Evolutionary conservation across 2,888 invertebrate genomes (phyloP).

Genomic region (Nemapogon koenigi): DNA sequence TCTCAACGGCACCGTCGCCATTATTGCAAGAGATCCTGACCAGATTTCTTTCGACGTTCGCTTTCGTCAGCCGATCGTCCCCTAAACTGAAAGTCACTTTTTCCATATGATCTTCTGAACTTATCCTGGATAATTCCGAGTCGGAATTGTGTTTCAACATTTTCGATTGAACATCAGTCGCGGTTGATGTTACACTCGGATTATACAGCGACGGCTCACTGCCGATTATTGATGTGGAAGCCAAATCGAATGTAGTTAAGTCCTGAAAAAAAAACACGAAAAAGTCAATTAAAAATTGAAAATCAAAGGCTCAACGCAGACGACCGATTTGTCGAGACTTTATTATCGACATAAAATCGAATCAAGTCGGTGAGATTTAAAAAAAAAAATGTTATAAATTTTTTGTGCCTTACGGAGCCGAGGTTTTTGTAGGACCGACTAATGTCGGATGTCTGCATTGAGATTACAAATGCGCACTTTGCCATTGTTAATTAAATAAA

Average conservation of each 20-base stretch:
- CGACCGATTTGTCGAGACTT: too few species aligned
- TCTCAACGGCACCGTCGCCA: constrained; percentile 34
- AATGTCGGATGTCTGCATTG: too few species aligned
- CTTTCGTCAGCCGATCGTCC: constrained; percentile 25
- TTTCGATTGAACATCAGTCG: constrained; percentile 19
- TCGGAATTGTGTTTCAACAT: constrained; percentile 35
- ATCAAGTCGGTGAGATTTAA: too few species aligned
- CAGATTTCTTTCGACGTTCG: constrained; percentile 24
- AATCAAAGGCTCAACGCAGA: too few species aligned
- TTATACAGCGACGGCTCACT: constrained; percentile 56
- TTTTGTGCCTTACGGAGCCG: too few species aligned
- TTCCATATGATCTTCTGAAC: constrained; percentile 18
- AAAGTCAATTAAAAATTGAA: too few species aligned
- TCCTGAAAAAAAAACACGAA: constrained; percentile 28
- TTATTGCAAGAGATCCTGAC: constrained; percentile 48
- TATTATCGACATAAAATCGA: too few species aligned
- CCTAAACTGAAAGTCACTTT: constrained; percentile 48
- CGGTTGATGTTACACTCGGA: constrained; percentile 33
- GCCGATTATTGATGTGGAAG: constrained; percentile 54
- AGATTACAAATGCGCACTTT: too few species aligned
- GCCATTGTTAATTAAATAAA: too few species aligned
- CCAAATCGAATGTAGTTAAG: constrained; percentile 35
- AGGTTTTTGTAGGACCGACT: too few species aligned
- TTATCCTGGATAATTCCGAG: constrained; percentile 35
- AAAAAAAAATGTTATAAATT: too few species aligned